These are phyloP conservation scores for Mythimna albipuncta DNA, from an alignment of 2,888 invertebrate genomes.

Conservation along the genomic window DNA sequence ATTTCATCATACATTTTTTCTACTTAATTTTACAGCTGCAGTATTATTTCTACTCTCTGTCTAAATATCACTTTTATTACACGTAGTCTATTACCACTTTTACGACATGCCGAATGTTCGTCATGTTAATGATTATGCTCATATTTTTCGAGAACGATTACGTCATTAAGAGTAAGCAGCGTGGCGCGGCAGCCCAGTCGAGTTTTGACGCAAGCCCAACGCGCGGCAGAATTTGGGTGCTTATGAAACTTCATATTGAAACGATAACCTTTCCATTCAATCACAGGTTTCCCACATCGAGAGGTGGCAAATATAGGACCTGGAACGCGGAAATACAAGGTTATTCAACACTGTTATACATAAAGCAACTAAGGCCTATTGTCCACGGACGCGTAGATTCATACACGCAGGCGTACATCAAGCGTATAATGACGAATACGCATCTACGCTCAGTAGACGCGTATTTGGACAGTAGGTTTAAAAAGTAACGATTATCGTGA, in stretches of 20 bases:
- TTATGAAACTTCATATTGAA: constrained; percentile 37
- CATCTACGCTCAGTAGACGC: too few species aligned
- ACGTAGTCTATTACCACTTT: neutral
- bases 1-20: neutral
- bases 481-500: neutral
- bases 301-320: constrained; percentile 33
- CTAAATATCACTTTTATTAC: neutral
- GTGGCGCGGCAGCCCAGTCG: constrained; percentile 37
- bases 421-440: too few species aligned
- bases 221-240: neutral
- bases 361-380: neutral
- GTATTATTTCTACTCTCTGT: neutral
- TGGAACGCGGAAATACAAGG: constrained; percentile 21
- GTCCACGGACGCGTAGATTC: too few species aligned
- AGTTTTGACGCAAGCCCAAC: constrained; percentile 43
- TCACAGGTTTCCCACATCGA: constrained; percentile 65
- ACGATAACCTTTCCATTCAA: constrained; percentile 61
- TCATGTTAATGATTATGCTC: constrained; percentile 42
- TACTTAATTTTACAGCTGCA: neutral
- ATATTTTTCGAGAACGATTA: constrained; percentile 25
- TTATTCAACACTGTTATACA: neutral
- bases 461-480: too few species aligned
- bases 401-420: too few species aligned
- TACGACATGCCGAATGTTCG: neutral
- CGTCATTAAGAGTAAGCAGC: constrained; percentile 32